Base-by-base conservation (phyloP, 1,140 invertebrate genomes). In the Eueides isabella region DNA sequence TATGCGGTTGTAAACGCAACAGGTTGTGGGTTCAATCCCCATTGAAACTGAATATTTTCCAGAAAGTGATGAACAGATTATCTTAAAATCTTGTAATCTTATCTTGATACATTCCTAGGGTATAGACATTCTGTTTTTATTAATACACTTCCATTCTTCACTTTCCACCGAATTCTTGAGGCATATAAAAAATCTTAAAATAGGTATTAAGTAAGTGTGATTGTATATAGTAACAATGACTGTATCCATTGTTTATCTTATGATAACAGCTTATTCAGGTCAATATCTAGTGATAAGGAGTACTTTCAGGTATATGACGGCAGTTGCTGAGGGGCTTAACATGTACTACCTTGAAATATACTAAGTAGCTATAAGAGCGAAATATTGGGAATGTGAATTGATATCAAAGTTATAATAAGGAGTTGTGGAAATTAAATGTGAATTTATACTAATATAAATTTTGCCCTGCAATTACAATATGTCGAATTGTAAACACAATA, bases 181-280 rank as follows among this genome's bases (percentile, higher is more conserved):
- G 2, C 16, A 44, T 19, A 44, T n/a, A 16, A 44, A 44, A 44
- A 19, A 44, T 44, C n/a, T 44, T 19, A 44, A 44, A 48, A 67
- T 31, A 55, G 44, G 29, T 31, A 19, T 68, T 71, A 28, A 28
- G 68, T 63, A 62, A 71, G 19, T 72, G 9, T 61, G 19, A 29
- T 71, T 63, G 74, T 55, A 75, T 29, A 29, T 71, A 67, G 74
- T 55, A 75, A 75, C 64, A 75, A 48, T 71, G 71, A 79, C 68
- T 68, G 71, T 71, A 76, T 70, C 12, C 67, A 55, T 55, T 55
- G 48, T 61, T 73, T 73, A 74, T 79, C 77, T 70, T 55, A 31
- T 80, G 86, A 89, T 88, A 86, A 89, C 67, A 69, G 66, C 80
- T 85, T 86, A 91, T 89, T 91, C 78, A 87, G 89, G 89, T 90